phyloP scores from a whole-genome alignment of 1,140 invertebrate species.

The Meloidogyne floridensis region DNA sequence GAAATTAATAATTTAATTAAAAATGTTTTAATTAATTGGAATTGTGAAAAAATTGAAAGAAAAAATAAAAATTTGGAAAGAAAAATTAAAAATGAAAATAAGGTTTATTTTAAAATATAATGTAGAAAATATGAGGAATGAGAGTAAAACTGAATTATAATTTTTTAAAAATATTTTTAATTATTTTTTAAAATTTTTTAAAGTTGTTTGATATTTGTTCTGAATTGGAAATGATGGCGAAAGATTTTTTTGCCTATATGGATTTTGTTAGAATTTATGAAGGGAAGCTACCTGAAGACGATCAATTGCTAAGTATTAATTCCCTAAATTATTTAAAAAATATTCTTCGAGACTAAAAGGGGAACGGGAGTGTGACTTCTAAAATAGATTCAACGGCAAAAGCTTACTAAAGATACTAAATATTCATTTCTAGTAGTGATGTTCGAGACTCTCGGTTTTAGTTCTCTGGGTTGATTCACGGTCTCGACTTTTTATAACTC shows the following conservation, averaged over 20 bases:
- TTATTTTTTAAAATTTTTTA: background rate
- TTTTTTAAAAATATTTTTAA: background rate
- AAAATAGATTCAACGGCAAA: no score
- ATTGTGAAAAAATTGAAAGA: background rate
- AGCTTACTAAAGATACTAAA: no score
- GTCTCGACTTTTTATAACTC: no score
- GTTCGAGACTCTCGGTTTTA: no score
- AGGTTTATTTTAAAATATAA: background rate
- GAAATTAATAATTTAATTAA: background rate
- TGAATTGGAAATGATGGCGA: background rate
- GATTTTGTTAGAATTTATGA: background rate
- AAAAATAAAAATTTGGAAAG: background rate
- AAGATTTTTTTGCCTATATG: background rate
- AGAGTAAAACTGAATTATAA: no score
- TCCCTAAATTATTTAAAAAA: background rate
- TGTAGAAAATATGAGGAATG: no score
- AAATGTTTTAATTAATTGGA: background rate
- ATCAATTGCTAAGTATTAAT: background rate
- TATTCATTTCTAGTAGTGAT: no score
- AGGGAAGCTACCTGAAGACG: background rate
- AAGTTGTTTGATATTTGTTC: background rate
- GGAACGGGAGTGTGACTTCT: no score
- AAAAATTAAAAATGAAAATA: background rate
- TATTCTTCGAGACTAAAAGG: no score
- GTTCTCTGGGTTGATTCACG: no score